These are phyloP conservation scores for Cyrtonyx montezumae DNA, from an alignment of 2,113 vertebrate genomes.

Conservation along the genomic window DNA sequence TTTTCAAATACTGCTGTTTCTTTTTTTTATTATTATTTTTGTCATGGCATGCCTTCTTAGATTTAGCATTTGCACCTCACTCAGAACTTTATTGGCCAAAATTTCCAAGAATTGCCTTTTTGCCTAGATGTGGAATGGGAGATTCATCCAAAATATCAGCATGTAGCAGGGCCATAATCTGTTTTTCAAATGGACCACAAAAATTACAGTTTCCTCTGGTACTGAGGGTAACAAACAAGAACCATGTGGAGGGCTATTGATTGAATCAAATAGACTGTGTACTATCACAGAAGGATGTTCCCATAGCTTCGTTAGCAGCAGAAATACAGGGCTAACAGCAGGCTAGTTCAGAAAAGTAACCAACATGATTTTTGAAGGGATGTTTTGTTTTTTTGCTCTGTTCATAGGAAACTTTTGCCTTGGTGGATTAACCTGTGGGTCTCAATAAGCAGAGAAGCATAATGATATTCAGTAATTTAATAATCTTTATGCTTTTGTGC, in stretches of 20 bases:
- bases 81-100: background rate
- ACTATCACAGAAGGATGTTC: background rate
- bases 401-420: rapidly evolving
- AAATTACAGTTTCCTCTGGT: background rate
- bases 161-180: background rate
- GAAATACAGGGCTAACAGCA: background rate
- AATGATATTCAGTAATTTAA: background rate
- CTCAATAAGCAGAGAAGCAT: background rate
- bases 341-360: background rate
- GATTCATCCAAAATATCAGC: background rate
- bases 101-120: background rate
- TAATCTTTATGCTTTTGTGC: background rate
- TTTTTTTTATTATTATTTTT: background rate
- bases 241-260: background rate
- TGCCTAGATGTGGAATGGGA: background rate
- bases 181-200: background rate
- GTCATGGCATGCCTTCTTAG: background rate
- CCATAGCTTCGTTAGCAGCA: background rate
- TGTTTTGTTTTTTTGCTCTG: background rate
- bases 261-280: background rate
- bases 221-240: background rate
- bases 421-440: background rate
- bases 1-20: background rate
- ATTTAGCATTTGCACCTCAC: background rate
- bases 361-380: rapidly evolving